Conservation (phyloP, 2,797 vertebrate genomes). For the Artibeus lituratus region DNA sequence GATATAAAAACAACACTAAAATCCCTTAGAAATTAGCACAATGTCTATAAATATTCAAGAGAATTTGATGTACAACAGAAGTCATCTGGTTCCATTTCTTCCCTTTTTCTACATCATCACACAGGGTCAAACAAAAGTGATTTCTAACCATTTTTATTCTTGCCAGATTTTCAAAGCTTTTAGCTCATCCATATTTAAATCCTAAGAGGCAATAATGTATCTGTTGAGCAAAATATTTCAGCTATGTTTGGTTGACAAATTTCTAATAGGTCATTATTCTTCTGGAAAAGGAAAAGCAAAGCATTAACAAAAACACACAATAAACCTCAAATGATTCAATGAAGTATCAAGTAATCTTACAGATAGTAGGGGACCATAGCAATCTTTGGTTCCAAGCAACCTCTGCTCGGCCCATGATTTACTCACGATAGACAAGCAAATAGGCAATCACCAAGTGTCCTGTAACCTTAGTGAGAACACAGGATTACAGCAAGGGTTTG, state of each 20-base stretch:
- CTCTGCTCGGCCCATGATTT: neutral
- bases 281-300: conserved; percentile 35
- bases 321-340: neutral
- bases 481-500: neutral
- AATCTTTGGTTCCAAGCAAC: neutral
- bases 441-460: neutral
- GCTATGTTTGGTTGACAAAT: neutral
- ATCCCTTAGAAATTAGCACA: neutral
- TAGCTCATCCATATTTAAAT: neutral
- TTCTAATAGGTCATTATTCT: conserved; percentile 4
- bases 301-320: neutral
- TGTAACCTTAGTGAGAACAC: neutral
- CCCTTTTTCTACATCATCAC: neutral
- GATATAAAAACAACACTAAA: conserved; percentile 8
- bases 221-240: conserved; percentile 34
- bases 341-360: neutral
- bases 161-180: conserved; percentile 29
- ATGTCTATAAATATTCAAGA: neutral
- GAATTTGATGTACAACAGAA: neutral
- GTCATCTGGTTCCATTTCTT: neutral
- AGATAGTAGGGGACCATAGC: neutral
- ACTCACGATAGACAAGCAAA: neutral
- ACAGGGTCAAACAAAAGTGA: neutral
- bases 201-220: neutral
- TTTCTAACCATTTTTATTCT: conserved; percentile 36